Conservation (phyloP, 1,140 invertebrate genomes). For the Charaxes varanes region DNA sequence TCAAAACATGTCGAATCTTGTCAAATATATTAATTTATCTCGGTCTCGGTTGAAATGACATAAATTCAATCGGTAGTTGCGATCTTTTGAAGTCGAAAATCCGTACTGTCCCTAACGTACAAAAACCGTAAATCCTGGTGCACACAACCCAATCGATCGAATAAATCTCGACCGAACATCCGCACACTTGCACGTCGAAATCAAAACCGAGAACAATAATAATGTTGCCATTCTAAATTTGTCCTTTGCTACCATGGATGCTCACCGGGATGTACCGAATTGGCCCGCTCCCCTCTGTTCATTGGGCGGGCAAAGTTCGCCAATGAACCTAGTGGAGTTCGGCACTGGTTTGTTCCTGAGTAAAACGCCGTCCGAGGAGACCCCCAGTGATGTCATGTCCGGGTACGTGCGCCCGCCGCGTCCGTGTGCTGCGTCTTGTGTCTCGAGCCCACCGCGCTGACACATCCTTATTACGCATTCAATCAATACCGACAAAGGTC, state of each 20-base stretch:
- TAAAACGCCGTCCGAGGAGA: conserved; percentile 90
- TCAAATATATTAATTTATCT: too few relatives aligned
- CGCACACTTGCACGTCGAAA: conserved; percentile 1
- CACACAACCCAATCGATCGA: too few relatives aligned
- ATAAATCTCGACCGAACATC: too few relatives aligned
- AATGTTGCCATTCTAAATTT: conserved; percentile 58
- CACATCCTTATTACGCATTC: conserved; percentile 4
- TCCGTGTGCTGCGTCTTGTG: conserved; percentile 46
- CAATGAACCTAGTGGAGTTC: conserved; percentile 92
- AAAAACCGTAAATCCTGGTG: conserved; percentile 9
- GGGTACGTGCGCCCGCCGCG: conserved; percentile 62
- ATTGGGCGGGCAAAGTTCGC: conserved; percentile 78
- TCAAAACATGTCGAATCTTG: too few relatives aligned
- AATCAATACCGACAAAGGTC: too few relatives aligned
- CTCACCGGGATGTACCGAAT: conserved; percentile 46
- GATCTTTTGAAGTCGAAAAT: too few relatives aligned
- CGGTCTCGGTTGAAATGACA: too few relatives aligned
- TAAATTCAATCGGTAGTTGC: too few relatives aligned
- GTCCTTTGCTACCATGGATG: conserved; percentile 66
- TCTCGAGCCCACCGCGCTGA: conserved; percentile 28
- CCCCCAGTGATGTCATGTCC: conserved; percentile 60
- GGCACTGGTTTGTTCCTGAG: conserved; percentile 88
- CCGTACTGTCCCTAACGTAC: too few relatives aligned
- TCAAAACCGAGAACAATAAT: conserved; percentile 27
- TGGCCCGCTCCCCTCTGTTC: conserved; percentile 35